Evolutionary conservation across 2,888 invertebrate species (phyloP), one percentile per base, ranked within the genome.

Genomic region (Copidosoma aretas): DNA sequence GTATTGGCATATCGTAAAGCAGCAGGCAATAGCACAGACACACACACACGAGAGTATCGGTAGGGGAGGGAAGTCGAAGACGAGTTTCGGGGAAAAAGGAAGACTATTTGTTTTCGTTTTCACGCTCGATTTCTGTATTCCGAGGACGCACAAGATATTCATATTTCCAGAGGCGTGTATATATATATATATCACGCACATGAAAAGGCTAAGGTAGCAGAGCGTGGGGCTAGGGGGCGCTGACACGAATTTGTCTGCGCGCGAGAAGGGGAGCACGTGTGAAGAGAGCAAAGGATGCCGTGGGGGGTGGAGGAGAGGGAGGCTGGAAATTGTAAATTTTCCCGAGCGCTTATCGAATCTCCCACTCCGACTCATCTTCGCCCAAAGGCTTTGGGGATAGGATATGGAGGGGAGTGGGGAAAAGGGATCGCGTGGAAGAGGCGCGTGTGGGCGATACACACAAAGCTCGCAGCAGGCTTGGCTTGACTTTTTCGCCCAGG

Each of bases 311-410:
- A 43, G 19, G 41, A 60, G 54, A 51, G 19, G 41, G 68, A 49
- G 62, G 53, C 53, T 61, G 59, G 60, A 65, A 61, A 69, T 65
- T 69, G 65, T 65, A 59, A 69, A 69, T 69, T 69, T 69, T 57
- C 61, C 52, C 52, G 52, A 53, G 19, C 58, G 61, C 61, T 69
- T 62, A 62, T 59, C 49, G 61, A 58, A 61, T 46, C 54, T 65
- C 46, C 65, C 64, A 39, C 51, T 32, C 43, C 17, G 1, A 3
- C 17, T 46, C 43, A 15, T 17, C 43, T 17, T 14, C 17, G 43
- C 43, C 43, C 43, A 15, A 12, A 61, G 60, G 64, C 15, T 14
- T 32, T 32, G 3, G 32, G 32, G 32, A 32, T 32, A 3, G 32
- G 32, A n/a, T 8, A 32, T 5, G 32, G 32, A 8, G 32, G 32